Evolutionary conservation across 2,113 vertebrate genomes (phyloP).

Genomic region (Conger conger): DNA sequence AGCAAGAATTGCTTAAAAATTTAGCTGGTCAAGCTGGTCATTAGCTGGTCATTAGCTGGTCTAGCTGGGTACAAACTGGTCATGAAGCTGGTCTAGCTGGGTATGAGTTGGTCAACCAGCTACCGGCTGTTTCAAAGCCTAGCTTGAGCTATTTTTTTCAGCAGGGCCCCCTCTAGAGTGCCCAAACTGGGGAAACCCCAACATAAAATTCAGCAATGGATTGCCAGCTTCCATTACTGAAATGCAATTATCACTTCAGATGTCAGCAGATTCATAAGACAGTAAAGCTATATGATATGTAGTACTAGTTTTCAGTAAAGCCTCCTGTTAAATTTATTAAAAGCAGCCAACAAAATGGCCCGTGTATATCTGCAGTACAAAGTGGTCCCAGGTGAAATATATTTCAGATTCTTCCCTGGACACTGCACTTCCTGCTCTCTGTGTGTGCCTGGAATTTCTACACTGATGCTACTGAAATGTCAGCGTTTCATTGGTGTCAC

Average conservation of each 20-base stretch:
- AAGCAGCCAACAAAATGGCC: background rate
- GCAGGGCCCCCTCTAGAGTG: background rate
- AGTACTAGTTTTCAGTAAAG: too few species aligned
- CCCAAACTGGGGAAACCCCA: background rate
- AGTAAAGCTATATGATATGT: background rate
- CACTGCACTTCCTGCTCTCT: background rate
- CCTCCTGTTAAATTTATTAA: background rate
- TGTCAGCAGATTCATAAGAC: background rate
- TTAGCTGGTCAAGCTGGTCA: too few species aligned
- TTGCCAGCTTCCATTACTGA: background rate
- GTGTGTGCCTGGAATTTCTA: background rate
- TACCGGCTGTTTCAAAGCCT: too few species aligned
- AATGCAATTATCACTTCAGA: background rate
- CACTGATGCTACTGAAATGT: background rate
- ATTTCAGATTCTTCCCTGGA: background rate
- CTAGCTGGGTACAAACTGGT: too few species aligned
- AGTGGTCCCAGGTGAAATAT: background rate
- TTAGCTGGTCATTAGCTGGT: too few species aligned
- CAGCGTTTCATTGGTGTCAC: background rate
- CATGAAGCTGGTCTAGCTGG: too few species aligned
- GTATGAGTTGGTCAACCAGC: too few species aligned
- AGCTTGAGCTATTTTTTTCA: too few species aligned
- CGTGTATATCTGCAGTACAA: background rate
- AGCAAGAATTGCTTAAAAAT: too few species aligned
- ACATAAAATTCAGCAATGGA: background rate